Base-by-base conservation (phyloP, 2,113 vertebrate species). In the Hemichromis elongatus region DNA sequence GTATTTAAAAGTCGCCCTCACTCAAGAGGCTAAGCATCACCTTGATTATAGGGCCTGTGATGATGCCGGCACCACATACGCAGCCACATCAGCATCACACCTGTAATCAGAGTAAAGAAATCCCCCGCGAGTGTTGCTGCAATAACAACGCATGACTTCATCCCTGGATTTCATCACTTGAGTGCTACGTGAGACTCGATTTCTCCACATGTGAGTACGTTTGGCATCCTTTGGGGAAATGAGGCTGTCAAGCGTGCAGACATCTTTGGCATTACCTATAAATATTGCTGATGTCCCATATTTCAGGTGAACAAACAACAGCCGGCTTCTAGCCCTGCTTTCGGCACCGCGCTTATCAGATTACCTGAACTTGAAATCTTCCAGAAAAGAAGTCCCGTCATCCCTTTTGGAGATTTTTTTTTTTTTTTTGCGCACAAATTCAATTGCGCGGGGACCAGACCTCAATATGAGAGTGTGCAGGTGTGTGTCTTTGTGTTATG, bases 271-370 rank as follows among this genome's bases (percentile, higher is more conserved):
- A 93, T 92, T 87, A 86, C 89, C 86, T 83, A 83, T 87, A 89
- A 92, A 92, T 91, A 90, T 81, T 89, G 92, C 93, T 88, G 92
- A 95, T 83, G 81, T 89, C 57, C 88, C 81, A 91, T 81, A 93
- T 95, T 94, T 91, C 89, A 92, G 86, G 90, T 93, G 85, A 86
- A 89, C 89, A 91, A 92, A 93, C 88, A 93, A 81, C 80, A 88
- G 79, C 37, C 83, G 50, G 91, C 88, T 83, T 83, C 81, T 73
- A 35, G 54, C 8, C 63, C 84, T 47, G 79, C 84, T 83, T 90
- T 90, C 61, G 53, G 86, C 81, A 55, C 55, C 21, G 9, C 55
- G 83, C 83, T 92, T 87, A 91, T 93, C 82, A 91, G 91, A 93
- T 93, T 87, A 91, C 81, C 79, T 86, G 45, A 89, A 90, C 84